Evolutionary conservation across 2,113 vertebrate genomes (phyloP).

Genomic region (Ageneiosus marmoratus): DNA sequence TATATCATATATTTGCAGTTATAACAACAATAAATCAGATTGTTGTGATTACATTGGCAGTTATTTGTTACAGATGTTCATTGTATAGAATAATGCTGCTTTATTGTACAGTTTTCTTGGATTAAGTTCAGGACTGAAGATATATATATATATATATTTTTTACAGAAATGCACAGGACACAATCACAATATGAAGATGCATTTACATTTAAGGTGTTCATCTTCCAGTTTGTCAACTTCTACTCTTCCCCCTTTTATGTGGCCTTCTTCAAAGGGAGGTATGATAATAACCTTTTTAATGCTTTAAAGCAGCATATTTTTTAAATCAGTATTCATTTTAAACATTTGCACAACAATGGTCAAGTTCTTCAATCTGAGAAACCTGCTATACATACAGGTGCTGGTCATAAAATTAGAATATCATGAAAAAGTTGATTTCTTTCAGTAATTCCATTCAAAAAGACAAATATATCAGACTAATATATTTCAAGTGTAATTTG

Average conservation of each 20-base stretch:
- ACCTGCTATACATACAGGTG: not conserved
- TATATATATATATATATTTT: slow-evolving; percentile 2
- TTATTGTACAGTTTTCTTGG: slow-evolving; percentile 3
- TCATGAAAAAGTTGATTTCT: no score
- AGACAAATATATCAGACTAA: no score
- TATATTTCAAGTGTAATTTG: no score
- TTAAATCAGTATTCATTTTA: not conserved
- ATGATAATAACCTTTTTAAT: slow-evolving; percentile 1
- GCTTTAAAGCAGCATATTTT: not conserved
- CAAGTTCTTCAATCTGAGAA: not conserved
- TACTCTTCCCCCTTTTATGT: slow-evolving; percentile 81
- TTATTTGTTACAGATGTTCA: not conserved
- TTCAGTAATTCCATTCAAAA: no score
- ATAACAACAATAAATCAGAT: not conserved
- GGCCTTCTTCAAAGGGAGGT: slow-evolving; percentile 84
- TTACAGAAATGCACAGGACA: slow-evolving; percentile 80
- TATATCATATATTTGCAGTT: not conserved
- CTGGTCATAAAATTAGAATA: no score
- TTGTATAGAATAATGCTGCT: not conserved
- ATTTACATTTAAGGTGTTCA: slow-evolving; percentile 82
- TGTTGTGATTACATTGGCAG: not conserved
- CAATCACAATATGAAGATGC: slow-evolving; percentile 80
- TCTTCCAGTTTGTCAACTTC: slow-evolving; percentile 84
- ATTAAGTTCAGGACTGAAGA: slow-evolving; percentile 6
- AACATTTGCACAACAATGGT: not conserved